Conservation (phyloP, 2,113 vertebrate genomes). For the Mixornis gularis region DNA sequence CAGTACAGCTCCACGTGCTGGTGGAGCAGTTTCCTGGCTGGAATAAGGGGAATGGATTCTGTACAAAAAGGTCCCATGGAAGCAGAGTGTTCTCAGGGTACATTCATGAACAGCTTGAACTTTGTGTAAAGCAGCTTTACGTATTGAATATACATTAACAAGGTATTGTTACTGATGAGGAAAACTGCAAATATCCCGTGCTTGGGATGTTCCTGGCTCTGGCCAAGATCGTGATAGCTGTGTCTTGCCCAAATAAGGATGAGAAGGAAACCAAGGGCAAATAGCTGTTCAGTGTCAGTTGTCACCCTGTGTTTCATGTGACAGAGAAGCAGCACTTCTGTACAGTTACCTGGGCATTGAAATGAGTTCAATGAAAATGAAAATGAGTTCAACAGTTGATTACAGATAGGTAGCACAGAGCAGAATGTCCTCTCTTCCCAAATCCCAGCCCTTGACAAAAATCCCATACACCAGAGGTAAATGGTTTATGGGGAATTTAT, state of each 20-base stretch:
- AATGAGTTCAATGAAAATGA: background rate
- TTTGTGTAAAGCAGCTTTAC: conserved; percentile 21
- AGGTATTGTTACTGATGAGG: background rate
- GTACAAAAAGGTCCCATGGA: background rate
- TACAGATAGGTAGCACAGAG: background rate
- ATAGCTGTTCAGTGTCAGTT: background rate
- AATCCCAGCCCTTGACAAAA: background rate
- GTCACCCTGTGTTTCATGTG: background rate
- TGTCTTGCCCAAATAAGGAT: background rate
- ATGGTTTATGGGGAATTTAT: background rate
- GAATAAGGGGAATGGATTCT: background rate
- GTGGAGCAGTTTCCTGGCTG: background rate
- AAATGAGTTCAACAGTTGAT: background rate
- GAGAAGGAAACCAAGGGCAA: background rate
- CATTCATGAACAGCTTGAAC: background rate
- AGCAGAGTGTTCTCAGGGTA: background rate
- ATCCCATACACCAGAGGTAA: background rate
- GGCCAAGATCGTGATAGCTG: background rate
- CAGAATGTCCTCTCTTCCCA: background rate
- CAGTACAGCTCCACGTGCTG: background rate
- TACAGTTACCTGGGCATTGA: background rate
- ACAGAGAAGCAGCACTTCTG: background rate
- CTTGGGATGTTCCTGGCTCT: background rate
- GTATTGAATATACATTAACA: background rate
- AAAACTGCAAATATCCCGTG: background rate